Evolutionary conservation across 2,888 invertebrate genomes (phyloP).

Genomic region (Sceliomorpha sp.): DNA sequence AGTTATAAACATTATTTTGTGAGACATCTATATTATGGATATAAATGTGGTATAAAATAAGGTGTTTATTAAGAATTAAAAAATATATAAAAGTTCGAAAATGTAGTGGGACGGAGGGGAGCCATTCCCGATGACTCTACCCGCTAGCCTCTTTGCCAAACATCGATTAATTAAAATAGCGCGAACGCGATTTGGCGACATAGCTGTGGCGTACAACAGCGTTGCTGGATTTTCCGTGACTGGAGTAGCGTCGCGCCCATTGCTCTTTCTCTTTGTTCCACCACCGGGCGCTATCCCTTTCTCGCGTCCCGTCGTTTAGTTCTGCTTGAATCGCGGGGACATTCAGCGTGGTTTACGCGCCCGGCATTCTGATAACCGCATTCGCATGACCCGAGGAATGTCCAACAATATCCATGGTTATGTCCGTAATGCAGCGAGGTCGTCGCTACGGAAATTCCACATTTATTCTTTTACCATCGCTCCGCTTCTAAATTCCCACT

Average conservation of each 20-base stretch:
- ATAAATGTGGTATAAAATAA: too few species aligned
- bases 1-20: too few species aligned
- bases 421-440: conserved; percentile 55
- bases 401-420: conserved; percentile 61
- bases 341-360: conserved; percentile 79
- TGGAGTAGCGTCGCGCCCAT: conserved; percentile 53
- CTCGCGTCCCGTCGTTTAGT: conserved; percentile 56
- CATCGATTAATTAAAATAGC: conserved; percentile 78
- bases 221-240: conserved; percentile 70
- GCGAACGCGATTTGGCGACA: conserved; percentile 74
- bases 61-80: too few species aligned
- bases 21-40: too few species aligned
- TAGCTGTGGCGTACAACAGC: conserved; percentile 68
- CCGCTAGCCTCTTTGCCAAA: conserved; percentile 43
- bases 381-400: conserved; percentile 77
- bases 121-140: conserved; percentile 45
- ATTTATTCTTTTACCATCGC: conserved; percentile 48
- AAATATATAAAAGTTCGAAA: too few species aligned
- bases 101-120: too few species aligned
- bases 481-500: conserved; percentile 11
- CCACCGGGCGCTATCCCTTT: conserved; percentile 48
- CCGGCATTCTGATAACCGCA: conserved; percentile 78
- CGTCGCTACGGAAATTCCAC: conserved; percentile 55
- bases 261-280: conserved; percentile 54
- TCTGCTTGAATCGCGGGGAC: conserved; percentile 67